Evolutionary conservation across 2,888 invertebrate species (phyloP), one percentile per base, ranked within the genome.

Genomic region (Idaea dimidiata): DNA sequence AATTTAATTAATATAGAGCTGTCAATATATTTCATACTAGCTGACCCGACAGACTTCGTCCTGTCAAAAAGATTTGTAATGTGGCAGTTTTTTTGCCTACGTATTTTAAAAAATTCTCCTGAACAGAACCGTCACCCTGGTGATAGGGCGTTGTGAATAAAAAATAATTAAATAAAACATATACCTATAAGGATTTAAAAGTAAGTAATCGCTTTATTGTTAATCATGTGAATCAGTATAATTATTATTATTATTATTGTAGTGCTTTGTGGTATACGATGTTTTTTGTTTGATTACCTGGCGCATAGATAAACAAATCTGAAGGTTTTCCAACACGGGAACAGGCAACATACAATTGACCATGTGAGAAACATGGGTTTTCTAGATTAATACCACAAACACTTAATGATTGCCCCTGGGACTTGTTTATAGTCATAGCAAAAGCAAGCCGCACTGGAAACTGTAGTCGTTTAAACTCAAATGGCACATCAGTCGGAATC

Each of bases 321-420:
- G 76, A 74, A 73, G 73, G 73, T 76, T 73, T 75, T 66, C 71
- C 73, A 68, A 74, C 70, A 66, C 74, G 70, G 65, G 72, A 74
- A 75, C 74, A 76, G 63, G 74, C 76, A 67, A 75, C 75, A 67
- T 74, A 73, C 65, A 74, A 73, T 66, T 78, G 75, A 60, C 71
- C 72, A 74, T 73, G 71, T 59, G 71, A 68, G 60, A 73, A 73
- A 71, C 70, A 72, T 65, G 65, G 67, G 56, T 72, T 72, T 71
- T 72, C 70, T 6, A 71, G 62, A 70, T 74, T 73, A 61, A 73
- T 65, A 59, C 71, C 69, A 68, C 72, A 75, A 71, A 75, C 68
- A 69, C 67, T 65, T 66, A 73, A 66, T 53, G 66, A 62, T 58
- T 67, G 66, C 17, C 66, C 63, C 55, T 69, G 67, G 4, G 70